These are phyloP conservation scores for Nemoura dubitans DNA, from an alignment of 2,888 invertebrate genomes.

Conservation along the genomic window DNA sequence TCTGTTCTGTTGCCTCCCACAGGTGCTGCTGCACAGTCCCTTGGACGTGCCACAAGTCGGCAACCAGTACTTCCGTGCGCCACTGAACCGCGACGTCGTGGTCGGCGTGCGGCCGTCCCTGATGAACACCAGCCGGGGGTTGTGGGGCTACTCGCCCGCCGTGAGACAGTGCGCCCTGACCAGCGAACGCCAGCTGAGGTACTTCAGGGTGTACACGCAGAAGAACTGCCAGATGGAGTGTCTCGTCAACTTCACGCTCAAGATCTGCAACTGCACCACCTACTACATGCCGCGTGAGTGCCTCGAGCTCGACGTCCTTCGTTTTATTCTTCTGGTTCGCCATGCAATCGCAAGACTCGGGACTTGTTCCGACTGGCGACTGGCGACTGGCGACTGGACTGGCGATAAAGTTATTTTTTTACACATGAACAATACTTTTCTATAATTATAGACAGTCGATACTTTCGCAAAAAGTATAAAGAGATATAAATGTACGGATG, in stretches of 20 bases:
- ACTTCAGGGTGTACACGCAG: slow-evolving; percentile 76
- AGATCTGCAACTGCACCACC: slow-evolving; percentile 72
- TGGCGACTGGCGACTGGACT: too few species aligned
- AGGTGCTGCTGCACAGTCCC: slow-evolving; percentile 73
- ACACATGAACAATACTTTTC: too few species aligned
- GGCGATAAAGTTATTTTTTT: too few species aligned
- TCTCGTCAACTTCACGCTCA: slow-evolving; percentile 71
- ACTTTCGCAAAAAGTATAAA: too few species aligned
- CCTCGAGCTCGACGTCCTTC: too few species aligned
- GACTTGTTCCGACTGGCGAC: too few species aligned
- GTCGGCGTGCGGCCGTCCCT: slow-evolving; percentile 78
- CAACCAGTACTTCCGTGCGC: slow-evolving; percentile 75
- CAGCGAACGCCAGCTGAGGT: slow-evolving; percentile 69
- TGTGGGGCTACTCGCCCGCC: slow-evolving; percentile 68
- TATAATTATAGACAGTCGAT: too few species aligned
- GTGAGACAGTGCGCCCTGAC: slow-evolving; percentile 73
- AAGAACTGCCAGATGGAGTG: slow-evolving; percentile 79
- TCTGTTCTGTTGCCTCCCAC: background rate
- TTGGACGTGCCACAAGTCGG: slow-evolving; percentile 70
- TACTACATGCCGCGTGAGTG: slow-evolving; percentile 73
- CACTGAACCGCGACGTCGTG: slow-evolving; percentile 74
- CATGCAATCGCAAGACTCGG: too few species aligned
- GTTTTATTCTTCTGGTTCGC: too few species aligned
- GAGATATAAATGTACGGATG: too few species aligned
- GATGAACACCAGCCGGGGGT: slow-evolving; percentile 76